Conservation (phyloP, 2,888 invertebrate genomes). For the Epinotia demarniana region DNA sequence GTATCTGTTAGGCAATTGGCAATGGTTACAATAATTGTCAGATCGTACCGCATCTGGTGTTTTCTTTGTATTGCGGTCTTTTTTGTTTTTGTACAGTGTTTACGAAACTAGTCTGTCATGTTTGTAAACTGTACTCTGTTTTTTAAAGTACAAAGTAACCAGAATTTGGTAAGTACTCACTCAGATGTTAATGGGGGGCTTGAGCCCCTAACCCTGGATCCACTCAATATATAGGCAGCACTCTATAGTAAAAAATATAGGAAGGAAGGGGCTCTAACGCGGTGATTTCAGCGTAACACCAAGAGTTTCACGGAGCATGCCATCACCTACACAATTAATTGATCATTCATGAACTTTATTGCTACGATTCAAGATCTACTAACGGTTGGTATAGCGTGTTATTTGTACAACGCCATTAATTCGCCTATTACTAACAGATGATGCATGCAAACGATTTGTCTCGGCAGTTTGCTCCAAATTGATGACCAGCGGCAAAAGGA, state of each 20-base stretch:
- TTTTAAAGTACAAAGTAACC: too few relatives aligned
- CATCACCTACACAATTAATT: background rate
- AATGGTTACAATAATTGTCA: background rate
- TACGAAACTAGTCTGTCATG: background rate
- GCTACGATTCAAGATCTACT: background rate
- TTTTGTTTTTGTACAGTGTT: background rate
- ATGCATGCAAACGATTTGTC: slow-evolving; percentile 28
- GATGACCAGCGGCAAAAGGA: slow-evolving; percentile 16
- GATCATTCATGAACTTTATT: background rate
- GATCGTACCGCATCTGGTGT: background rate
- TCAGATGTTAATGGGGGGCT: too few relatives aligned
- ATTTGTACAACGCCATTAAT: slow-evolving; percentile 23
- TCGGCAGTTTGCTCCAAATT: slow-evolving; percentile 14
- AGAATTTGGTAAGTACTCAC: too few relatives aligned
- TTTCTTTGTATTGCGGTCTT: background rate
- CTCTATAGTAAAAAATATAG: background rate
- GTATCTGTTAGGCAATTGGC: too few relatives aligned
- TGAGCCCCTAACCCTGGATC: too few relatives aligned
- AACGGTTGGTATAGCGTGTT: background rate
- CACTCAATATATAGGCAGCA: too few relatives aligned
- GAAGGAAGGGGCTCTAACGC: background rate
- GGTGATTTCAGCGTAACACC: background rate
- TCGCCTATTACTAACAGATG: slow-evolving; percentile 32
- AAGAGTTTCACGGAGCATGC: slow-evolving; percentile 17
- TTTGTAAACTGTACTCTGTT: too few relatives aligned